phyloP scores from a whole-genome alignment of 2,888 invertebrate genomes.

The Prosapia bicincta region DNA sequence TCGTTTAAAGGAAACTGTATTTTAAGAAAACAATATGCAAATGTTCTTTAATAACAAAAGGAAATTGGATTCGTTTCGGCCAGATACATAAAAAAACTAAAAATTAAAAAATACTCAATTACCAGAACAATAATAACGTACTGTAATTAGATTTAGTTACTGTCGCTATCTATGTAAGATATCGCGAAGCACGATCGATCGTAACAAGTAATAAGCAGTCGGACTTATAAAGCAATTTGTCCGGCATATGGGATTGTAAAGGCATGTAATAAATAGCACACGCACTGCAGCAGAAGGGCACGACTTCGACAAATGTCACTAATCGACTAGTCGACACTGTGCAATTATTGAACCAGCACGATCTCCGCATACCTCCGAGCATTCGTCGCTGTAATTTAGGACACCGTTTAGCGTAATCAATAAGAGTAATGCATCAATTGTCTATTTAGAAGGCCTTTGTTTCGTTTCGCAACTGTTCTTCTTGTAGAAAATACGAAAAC shows the following conservation, averaged over 20 bases:
- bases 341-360: not conserved
- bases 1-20: not conserved
- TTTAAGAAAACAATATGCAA: not conserved
- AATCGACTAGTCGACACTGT: not conserved
- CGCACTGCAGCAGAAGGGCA: not conserved
- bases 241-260: not conserved
- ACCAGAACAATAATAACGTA: not conserved
- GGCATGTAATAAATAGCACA: not conserved
- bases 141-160: not conserved
- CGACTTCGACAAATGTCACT: not conserved
- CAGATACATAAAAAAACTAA: not conserved
- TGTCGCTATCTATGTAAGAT: not conserved
- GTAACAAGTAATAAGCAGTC: not conserved
- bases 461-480: too few relatives aligned
- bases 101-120: not conserved
- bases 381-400: not conserved
- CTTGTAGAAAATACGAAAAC: too few relatives aligned
- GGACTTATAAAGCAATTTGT: not conserved
- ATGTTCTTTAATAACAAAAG: not conserved
- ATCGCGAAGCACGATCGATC: not conserved
- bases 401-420: not conserved
- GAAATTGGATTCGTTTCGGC: not conserved
- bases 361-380: not conserved
- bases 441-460: not conserved
- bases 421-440: not conserved